These are phyloP conservation scores for Engraulis encrasicolus DNA, from an alignment of 2,113 vertebrate genomes.

Conservation along the genomic window DNA sequence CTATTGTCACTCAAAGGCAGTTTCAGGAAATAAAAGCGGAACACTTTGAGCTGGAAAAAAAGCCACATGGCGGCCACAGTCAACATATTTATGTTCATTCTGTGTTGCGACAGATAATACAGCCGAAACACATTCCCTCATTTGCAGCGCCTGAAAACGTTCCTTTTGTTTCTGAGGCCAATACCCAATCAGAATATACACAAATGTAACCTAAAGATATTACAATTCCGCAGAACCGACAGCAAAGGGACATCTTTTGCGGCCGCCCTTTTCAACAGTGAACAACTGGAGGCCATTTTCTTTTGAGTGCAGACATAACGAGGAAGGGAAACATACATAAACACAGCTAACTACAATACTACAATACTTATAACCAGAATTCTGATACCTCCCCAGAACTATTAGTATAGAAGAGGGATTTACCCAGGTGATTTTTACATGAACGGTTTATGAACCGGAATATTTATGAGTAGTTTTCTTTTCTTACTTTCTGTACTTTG, in stretches of 20 bases:
- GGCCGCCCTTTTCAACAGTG: not conserved
- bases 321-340: not conserved
- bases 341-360: not conserved
- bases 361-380: not conserved
- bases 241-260: not conserved
- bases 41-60: no score
- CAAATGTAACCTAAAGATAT: not conserved
- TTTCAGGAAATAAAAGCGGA: not conserved
- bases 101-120: not conserved
- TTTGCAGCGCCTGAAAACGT: not conserved
- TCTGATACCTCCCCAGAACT: no score
- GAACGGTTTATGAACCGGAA: not conserved
- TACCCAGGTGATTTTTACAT: not conserved
- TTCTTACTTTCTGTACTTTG: no score
- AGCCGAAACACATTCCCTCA: not conserved
- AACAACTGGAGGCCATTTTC: not conserved
- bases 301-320: no score
- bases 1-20: not conserved
- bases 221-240: not conserved
- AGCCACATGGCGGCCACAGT: not conserved
- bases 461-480: not conserved
- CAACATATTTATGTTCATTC: not conserved
- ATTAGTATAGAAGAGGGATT: not conserved
- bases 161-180: not conserved
- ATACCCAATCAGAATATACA: not conserved